Conservation (phyloP, 2,888 invertebrate species). For the Aspidiotus rigidus region DNA sequence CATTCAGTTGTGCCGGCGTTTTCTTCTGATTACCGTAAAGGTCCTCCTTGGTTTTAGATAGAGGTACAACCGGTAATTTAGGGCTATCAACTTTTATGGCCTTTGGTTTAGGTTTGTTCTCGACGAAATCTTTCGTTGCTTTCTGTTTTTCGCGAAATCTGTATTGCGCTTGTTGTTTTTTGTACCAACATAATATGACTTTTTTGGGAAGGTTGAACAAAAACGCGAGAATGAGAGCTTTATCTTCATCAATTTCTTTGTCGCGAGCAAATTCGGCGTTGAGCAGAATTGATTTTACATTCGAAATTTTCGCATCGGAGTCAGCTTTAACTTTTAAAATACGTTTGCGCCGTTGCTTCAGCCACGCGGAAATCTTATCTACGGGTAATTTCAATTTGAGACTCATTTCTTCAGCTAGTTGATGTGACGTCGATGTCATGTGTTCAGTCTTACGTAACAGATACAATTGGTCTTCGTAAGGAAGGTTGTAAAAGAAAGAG, state of each 20-base stretch:
- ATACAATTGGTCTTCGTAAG: slow-evolving; percentile 7
- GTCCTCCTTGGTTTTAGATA: not conserved
- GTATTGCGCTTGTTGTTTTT: not conserved
- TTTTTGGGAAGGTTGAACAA: not conserved
- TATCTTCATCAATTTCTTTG: not conserved
- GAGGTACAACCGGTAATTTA: not conserved
- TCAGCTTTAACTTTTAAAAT: not conserved
- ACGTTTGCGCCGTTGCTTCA: not conserved
- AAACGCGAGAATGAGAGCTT: not conserved
- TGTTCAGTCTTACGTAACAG: not conserved
- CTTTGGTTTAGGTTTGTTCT: not conserved
- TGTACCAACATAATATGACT: not conserved
- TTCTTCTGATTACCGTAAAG: not conserved
- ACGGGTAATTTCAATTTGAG: not conserved
- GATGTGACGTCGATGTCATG: not conserved
- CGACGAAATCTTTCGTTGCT: not conserved
- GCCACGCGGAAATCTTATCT: not conserved
- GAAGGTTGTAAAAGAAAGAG: slow-evolving; percentile 8
- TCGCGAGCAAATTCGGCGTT: not conserved
- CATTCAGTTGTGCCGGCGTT: not conserved
- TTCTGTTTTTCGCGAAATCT: not conserved
- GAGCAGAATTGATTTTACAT: not conserved
- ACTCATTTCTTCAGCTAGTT: not conserved
- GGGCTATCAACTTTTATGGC: too few relatives aligned
- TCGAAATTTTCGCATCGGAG: not conserved